Conservation (phyloP, 2,113 vertebrate genomes). For the Laticauda colubrina region DNA sequence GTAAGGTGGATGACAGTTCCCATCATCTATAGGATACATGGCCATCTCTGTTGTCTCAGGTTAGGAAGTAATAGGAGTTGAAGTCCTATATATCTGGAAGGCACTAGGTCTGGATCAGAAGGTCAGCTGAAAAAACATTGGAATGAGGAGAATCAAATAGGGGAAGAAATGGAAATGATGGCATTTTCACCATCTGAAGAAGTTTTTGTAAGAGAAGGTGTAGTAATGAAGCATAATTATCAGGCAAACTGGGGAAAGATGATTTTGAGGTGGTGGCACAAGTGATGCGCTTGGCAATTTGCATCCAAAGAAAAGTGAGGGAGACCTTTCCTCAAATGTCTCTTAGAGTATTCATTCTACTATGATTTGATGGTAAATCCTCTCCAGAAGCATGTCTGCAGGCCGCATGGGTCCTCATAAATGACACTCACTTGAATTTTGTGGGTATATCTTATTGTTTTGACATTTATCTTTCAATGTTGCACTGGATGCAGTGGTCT, state of each 20-base stretch:
- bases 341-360: constrained; percentile 24
- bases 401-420: background rate
- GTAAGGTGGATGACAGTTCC: background rate
- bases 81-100: background rate
- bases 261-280: constrained; percentile 16
- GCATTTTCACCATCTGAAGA: constrained; percentile 37
- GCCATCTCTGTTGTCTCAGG: background rate
- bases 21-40: background rate
- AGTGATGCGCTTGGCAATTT: background rate
- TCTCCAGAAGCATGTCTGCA: constrained; percentile 16
- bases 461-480: background rate
- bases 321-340: background rate
- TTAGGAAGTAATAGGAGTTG: background rate
- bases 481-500: background rate
- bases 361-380: constrained; percentile 37
- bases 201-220: background rate
- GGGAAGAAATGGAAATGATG: background rate
- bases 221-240: background rate
- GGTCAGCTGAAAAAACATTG: background rate
- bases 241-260: constrained; percentile 6
- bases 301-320: background rate
- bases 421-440: background rate
- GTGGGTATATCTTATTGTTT: background rate
- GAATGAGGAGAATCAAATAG: background rate
- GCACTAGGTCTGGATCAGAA: background rate